These are phyloP conservation scores for Sorex araneus DNA, from an alignment of 2,113 vertebrate genomes.

Conservation along the genomic window DNA sequence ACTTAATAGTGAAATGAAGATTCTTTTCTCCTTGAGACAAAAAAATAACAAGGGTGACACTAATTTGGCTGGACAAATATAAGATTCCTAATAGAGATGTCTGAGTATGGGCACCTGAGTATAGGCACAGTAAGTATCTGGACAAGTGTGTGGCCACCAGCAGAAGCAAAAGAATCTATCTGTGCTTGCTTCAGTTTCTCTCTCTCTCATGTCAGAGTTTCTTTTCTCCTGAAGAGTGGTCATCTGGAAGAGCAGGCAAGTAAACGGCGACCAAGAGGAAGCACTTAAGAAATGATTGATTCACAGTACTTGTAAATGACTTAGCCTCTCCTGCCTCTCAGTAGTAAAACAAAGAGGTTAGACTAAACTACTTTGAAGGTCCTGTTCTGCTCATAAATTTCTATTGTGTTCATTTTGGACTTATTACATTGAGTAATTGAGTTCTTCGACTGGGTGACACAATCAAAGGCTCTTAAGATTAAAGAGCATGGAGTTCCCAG, in stretches of 20 bases:
- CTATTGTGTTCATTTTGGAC: slow-evolving; percentile 14
- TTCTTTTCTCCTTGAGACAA: not conserved
- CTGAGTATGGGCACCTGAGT: not conserved
- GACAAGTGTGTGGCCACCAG: not conserved
- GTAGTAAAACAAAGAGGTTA: slow-evolving; percentile 26
- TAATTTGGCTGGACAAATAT: not conserved
- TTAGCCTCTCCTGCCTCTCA: slow-evolving; percentile 5
- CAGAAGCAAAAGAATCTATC: not conserved
- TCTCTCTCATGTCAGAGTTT: not conserved
- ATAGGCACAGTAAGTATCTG: not conserved
- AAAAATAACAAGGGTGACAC: not conserved
- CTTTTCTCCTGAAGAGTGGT: not conserved
- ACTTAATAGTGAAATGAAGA: not conserved
- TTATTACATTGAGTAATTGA: slow-evolving; percentile 14
- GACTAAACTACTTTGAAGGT: slow-evolving; percentile 18
- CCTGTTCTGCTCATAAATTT: slow-evolving; percentile 3
- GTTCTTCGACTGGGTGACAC: slow-evolving; percentile 38
- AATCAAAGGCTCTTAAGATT: slow-evolving; percentile 13
- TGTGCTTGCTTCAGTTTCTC: not conserved
- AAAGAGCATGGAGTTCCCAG: not conserved
- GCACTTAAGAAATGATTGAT: slow-evolving; percentile 7
- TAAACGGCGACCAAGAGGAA: not conserved
- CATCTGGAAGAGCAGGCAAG: not conserved
- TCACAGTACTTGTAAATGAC: slow-evolving; percentile 15
- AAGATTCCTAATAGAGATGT: not conserved